A percentile compares a stretch with the other conserved stretches of the same genome.
These are phyloP conservation scores for Ctenosaura bakeri DNA, from an alignment of 2,797 vertebrate genomes.

Conservation along the genomic window DNA sequence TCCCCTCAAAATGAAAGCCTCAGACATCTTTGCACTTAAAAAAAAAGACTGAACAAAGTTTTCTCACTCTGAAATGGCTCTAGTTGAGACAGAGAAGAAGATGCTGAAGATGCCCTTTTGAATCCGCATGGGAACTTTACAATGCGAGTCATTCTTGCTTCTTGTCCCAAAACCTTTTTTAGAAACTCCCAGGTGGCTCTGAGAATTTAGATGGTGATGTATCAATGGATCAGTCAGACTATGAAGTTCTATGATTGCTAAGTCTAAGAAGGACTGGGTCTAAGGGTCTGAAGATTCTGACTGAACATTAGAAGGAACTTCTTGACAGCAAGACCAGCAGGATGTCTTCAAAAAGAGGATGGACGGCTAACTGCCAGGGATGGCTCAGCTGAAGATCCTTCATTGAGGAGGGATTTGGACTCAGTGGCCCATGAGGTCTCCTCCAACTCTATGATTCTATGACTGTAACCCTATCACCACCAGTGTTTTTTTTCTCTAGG, in stretches of 20 bases:
- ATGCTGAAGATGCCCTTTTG: not conserved
- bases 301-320: too few species aligned
- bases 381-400: too few species aligned
- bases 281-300: not conserved
- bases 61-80: not conserved
- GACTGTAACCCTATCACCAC: too few species aligned
- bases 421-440: too few species aligned
- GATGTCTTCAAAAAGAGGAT: too few species aligned
- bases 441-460: too few species aligned
- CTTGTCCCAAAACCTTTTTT: not conserved
- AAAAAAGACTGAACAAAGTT: not conserved
- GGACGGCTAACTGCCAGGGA: too few species aligned
- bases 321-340: too few species aligned
- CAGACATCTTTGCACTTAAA: not conserved
- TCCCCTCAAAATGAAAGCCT: constrained; percentile 1
- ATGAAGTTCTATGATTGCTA: not conserved
- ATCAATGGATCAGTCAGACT: not conserved
- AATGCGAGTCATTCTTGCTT: not conserved
- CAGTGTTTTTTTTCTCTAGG: not conserved
- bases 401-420: too few species aligned
- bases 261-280: not conserved
- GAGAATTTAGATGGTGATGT: not conserved
- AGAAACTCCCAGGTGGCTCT: constrained; percentile 1
- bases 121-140: not conserved
- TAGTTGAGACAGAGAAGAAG: not conserved